phyloP scores from a whole-genome alignment of 2,888 invertebrate species.

The Nysson spinosus region DNA sequence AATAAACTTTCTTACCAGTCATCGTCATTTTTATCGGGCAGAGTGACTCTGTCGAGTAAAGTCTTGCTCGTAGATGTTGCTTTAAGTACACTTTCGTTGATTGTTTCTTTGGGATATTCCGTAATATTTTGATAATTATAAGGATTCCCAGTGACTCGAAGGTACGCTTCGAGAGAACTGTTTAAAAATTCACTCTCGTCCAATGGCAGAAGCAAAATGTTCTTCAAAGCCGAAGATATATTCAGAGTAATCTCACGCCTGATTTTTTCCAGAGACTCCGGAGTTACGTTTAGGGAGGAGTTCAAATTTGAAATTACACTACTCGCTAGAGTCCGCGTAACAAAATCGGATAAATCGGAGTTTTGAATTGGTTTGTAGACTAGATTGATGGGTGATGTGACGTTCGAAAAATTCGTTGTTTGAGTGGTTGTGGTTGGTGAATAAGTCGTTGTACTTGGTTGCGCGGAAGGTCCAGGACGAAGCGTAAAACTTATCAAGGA shows the following conservation, averaged over 20 bases:
- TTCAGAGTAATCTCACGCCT: conserved; percentile 62
- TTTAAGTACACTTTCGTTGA: conserved; percentile 1
- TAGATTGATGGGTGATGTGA: conserved; percentile 37
- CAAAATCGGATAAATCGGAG: conserved; percentile 48
- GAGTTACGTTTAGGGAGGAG: conserved; percentile 56
- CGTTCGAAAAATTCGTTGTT: conserved; percentile 20
- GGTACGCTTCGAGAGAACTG: background rate
- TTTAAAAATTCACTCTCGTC: conserved; percentile 13
- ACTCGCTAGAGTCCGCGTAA: conserved; percentile 63
- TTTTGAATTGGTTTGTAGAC: conserved; percentile 49
- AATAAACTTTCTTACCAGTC: conserved; percentile 52
- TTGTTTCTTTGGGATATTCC: background rate
- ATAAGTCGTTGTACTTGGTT: background rate
- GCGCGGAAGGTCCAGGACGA: conserved; percentile 86
- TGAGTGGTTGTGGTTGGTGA: conserved; percentile 13
- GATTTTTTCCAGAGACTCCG: conserved; percentile 54
- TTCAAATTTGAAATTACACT: conserved; percentile 56
- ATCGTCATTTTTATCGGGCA: conserved; percentile 8
- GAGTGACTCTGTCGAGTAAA: background rate
- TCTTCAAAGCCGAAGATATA: conserved; percentile 59
- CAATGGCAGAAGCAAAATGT: conserved; percentile 48
- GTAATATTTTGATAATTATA: conserved; percentile 3
- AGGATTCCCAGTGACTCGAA: background rate
- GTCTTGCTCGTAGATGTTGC: conserved; percentile 9
- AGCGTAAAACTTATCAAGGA: conserved; percentile 93